Percentiles rank a stretch among this genome's conserved stretches.
phyloP scores from a whole-genome alignment of 1,140 invertebrate species.

The Brachionus angularis region DNA sequence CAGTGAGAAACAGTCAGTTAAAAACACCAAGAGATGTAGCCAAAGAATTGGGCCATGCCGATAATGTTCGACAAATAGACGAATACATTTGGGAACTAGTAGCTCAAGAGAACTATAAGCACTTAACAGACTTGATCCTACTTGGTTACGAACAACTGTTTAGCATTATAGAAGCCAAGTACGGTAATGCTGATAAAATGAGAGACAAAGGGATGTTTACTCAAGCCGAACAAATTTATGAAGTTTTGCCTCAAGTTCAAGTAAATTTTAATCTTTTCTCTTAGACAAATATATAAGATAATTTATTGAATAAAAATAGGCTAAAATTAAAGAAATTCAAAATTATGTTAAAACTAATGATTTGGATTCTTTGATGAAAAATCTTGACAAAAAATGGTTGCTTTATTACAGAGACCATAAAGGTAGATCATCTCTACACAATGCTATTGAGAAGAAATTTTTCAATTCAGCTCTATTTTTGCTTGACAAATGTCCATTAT shows the following conservation, averaged over 20 bases:
- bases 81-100: slow-evolving; percentile 27
- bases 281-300: not conserved
- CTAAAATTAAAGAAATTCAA: slow-evolving; percentile 14
- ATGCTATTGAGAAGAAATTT: slow-evolving; percentile 28
- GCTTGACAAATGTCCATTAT: slow-evolving; percentile 17
- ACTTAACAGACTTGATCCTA: slow-evolving; percentile 1
- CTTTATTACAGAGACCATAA: slow-evolving; percentile 3
- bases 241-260: not conserved
- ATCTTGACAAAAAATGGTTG: slow-evolving; percentile 16
- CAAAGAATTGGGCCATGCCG: not conserved
- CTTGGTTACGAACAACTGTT: slow-evolving; percentile 7
- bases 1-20: slow-evolving; percentile 20
- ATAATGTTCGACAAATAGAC: slow-evolving; percentile 43
- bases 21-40: slow-evolving; percentile 39
- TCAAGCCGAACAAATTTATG: slow-evolving; percentile 39
- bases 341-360: not conserved
- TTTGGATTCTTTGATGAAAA: not conserved
- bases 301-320: too few relatives aligned
- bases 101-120: slow-evolving; percentile 13
- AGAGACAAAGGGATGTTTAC: slow-evolving; percentile 15
- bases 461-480: not conserved
- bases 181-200: slow-evolving; percentile 22
- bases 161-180: not conserved
- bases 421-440: slow-evolving; percentile 17
- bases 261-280: not conserved